Percentiles rank a stretch among this genome's conserved stretches.
Conservation (phyloP, 2,113 vertebrate genomes). For the Tenebrosternarchus preto region DNA sequence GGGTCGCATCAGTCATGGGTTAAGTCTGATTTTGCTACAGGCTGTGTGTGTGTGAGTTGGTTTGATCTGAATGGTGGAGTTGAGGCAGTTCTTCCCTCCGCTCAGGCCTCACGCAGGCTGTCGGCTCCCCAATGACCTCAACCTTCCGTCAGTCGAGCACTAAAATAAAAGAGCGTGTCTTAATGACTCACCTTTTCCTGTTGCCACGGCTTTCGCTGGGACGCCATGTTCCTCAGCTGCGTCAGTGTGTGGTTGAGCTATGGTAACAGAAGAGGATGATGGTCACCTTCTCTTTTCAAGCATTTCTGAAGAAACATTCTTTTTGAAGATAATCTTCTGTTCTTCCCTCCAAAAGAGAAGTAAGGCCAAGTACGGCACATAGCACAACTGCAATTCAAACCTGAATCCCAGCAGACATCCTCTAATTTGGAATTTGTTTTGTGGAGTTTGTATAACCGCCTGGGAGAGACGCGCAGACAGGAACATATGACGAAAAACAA, state of each 20-base stretch:
- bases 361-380: not conserved
- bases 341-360: not conserved
- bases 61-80: constrained; percentile 1
- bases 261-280: constrained; percentile 30
- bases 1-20: constrained; percentile 19
- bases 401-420: not conserved
- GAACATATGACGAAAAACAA: not conserved
- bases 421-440: not conserved
- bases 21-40: constrained; percentile 5
- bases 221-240: constrained; percentile 29
- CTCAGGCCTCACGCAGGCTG: too few relatives aligned
- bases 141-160: constrained; percentile 38
- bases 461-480: not conserved
- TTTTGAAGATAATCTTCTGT: not conserved
- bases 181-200: constrained; percentile 51
- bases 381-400: not conserved
- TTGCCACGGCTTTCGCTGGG: constrained; percentile 32
- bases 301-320: not conserved
- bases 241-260: constrained; percentile 9
- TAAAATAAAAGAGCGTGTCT: constrained; percentile 42
- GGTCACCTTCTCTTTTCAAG: constrained; percentile 18
- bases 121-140: constrained; percentile 37
- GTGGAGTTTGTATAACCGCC: not conserved
- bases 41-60: not conserved
- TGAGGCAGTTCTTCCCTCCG: not conserved